phyloP scores from a whole-genome alignment of 2,797 vertebrate genomes.

The Otolemur crassicaudatus region DNA sequence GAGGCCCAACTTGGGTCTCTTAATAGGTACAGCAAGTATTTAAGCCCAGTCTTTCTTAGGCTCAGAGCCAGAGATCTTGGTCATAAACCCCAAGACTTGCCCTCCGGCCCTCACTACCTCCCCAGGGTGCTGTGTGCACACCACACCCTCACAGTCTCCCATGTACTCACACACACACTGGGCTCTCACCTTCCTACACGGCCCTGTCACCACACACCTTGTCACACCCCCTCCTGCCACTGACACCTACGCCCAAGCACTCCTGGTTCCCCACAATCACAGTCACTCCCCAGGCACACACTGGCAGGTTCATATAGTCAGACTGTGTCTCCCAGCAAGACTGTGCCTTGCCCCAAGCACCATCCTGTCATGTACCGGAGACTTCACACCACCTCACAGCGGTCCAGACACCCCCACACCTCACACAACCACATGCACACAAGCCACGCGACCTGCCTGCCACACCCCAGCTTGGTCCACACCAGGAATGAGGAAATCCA shows the following conservation, averaged over 20 bases:
- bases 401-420: background rate
- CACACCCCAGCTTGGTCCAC: conserved; percentile 54
- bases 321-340: conserved; percentile 52
- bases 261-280: conserved; percentile 56
- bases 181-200: conserved; percentile 14
- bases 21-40: background rate
- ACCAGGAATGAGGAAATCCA: conserved; percentile 67
- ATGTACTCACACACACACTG: background rate
- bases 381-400: background rate
- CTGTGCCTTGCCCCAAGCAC: background rate
- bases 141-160: background rate
- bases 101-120: background rate
- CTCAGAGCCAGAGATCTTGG: conserved; percentile 27
- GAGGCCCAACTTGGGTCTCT: background rate
- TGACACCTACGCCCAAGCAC: conserved; percentile 31
- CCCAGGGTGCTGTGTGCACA: background rate
- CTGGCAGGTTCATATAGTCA: conserved; percentile 67
- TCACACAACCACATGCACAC: background rate
- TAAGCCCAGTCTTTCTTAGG: background rate
- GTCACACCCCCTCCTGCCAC: background rate
- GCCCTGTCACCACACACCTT: conserved; percentile 14
- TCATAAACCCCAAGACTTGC: conserved; percentile 21
- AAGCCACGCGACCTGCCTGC: background rate
- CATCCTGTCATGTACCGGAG: background rate
- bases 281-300: conserved; percentile 1